Base-by-base conservation (phyloP, 2,797 vertebrate species). In the Gallirallus australis region DNA sequence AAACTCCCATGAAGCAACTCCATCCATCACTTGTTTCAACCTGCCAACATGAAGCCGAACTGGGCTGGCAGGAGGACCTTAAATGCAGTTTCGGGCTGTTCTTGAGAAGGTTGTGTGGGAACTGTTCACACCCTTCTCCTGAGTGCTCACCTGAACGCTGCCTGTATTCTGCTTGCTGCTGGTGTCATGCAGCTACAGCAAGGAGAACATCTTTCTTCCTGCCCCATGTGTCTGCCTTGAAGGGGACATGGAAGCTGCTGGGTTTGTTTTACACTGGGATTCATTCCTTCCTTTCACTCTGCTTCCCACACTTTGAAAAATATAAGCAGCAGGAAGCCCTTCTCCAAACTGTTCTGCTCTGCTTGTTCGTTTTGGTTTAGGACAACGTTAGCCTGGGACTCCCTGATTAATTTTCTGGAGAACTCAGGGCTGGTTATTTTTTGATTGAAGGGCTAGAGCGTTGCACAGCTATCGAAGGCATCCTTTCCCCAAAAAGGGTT, bases 11-110 rank as follows among this genome's bases (percentile, higher is more conserved):
- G 56, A 66, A 77, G 84, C 57, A 81, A 19, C 72, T 83, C 52
- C 69, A 50, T 8, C 52, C 69, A 50, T 8, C 52, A 17, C 80
- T 78, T 86, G 89, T 82, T 82, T 42, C 70, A 89, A 70, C 91
- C 61, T 84, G 85, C 31, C 5, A 4, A 60, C 2, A 2, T 4
- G 15, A n/a, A 2, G 24, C n/a, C 1, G n/a, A 88, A 31, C 0
- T 2, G 63, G 2, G 71, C 70, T 69, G 81, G 59, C 85, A 72
- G 52, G 21, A 79, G 37, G 33, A 82, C 0, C 0, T 15, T 35
- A n/a, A 73, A 48, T 31, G 17, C 9, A 21, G 56, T 80, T 73
- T 64, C 20, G 47, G 88, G 37, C 72, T 83, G 82, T 57, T 61
- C 54, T n/a, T 4, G 52, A 54, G 79, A n/a, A 78, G 86, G 59